Evolutionary conservation across 2,888 invertebrate species (phyloP).

Genomic region (Metacarcinus magister): DNA sequence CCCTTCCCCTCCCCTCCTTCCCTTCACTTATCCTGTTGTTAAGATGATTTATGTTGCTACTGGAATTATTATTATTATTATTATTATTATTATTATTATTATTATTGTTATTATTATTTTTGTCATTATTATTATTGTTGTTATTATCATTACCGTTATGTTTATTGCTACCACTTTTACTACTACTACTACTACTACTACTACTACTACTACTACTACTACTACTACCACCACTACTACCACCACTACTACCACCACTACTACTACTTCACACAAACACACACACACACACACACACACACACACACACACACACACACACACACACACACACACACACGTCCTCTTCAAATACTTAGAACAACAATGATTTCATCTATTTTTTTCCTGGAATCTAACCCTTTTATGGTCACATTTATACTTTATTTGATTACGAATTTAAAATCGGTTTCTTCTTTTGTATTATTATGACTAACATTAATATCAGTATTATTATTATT

Average conservation of each 20-base stretch:
- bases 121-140: slow-evolving; percentile 36
- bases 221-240: slow-evolving; percentile 21
- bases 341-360: no score
- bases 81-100: background rate
- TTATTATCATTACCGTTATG: background rate
- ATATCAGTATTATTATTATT: background rate
- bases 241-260: background rate
- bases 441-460: no score
- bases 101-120: slow-evolving; percentile 52
- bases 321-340: no score
- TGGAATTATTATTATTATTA: background rate
- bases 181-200: background rate
- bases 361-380: no score
- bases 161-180: background rate
- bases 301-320: no score
- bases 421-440: no score
- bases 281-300: background rate
- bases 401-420: no score
- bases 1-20: background rate
- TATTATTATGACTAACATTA: no score
- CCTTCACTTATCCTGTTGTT: background rate
- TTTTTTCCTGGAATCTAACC: no score
- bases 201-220: background rate
- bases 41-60: no score
- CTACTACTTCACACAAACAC: background rate